phyloP scores from a whole-genome alignment of 1,140 invertebrate genomes.

The Chionoecetes opilio region DNA sequence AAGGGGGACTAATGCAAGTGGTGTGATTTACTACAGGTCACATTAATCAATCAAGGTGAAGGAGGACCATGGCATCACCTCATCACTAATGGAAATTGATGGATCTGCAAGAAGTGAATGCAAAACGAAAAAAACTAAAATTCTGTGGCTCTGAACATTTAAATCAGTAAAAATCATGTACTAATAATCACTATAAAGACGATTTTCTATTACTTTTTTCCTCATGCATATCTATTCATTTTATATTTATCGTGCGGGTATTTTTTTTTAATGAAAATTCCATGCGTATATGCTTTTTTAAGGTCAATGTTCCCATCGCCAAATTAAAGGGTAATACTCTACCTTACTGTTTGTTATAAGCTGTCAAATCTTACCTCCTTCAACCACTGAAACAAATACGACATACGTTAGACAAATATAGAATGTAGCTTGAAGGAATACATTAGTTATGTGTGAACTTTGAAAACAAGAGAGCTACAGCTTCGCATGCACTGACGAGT shows the following conservation, averaged over 20 bases:
- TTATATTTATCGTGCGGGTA: neutral
- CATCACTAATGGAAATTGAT: neutral
- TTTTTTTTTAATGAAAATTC: neutral
- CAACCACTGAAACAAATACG: conserved; percentile 78
- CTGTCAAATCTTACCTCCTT: conserved; percentile 76
- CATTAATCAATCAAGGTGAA: neutral
- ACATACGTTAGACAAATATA: conserved; percentile 52
- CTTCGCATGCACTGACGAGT: conserved; percentile 57
- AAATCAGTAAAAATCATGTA: too few relatives aligned
- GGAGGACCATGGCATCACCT: conserved; percentile 32
- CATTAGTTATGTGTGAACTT: conserved; percentile 53
- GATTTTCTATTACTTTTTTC: too few relatives aligned
- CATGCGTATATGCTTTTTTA: neutral
- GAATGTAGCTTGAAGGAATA: neutral
- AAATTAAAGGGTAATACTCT: conserved; percentile 64
- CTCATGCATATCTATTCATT: conserved; percentile 40
- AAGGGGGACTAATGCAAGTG: neutral
- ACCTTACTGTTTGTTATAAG: conserved; percentile 71
- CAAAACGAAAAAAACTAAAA: neutral
- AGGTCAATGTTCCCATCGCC: conserved; percentile 39
- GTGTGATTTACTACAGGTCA: neutral
- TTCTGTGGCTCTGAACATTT: conserved; percentile 46
- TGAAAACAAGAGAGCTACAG: neutral
- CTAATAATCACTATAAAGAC: too few relatives aligned
- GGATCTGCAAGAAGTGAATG: too few relatives aligned